Evolutionary conservation across 2,113 vertebrate species (phyloP).

Genomic region (Oreocharis arfaki): DNA sequence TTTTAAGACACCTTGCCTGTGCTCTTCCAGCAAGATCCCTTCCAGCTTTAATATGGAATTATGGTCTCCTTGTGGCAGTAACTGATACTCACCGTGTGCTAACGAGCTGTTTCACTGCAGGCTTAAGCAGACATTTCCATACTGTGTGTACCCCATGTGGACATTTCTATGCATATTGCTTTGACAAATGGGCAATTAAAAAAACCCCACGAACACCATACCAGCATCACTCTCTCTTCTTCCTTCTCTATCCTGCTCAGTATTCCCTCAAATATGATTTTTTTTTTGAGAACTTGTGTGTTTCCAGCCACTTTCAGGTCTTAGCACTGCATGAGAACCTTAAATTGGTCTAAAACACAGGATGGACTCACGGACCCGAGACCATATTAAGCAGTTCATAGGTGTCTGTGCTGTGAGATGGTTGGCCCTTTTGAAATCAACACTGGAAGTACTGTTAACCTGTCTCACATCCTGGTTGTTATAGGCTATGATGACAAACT

Average conservation of each 20-base stretch:
- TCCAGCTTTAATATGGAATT: background rate
- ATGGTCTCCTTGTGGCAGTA: background rate
- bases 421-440: background rate
- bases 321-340: background rate
- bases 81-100: background rate
- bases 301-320: background rate
- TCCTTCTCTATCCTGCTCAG: background rate
- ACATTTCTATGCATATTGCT: background rate
- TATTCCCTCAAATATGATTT: background rate
- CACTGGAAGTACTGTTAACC: background rate
- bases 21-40: background rate
- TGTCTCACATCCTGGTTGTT: background rate
- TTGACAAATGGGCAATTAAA: background rate
- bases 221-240: background rate
- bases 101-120: background rate
- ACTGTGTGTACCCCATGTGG: background rate
- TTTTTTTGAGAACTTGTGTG: background rate
- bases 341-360: background rate
- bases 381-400: background rate
- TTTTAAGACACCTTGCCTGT: background rate
- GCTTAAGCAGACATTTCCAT: background rate
- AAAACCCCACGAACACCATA: rapidly evolving
- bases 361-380: background rate
- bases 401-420: background rate
- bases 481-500: background rate